These are phyloP conservation scores for Petromus typicus DNA, from an alignment of 2,113 vertebrate genomes.

Conservation along the genomic window DNA sequence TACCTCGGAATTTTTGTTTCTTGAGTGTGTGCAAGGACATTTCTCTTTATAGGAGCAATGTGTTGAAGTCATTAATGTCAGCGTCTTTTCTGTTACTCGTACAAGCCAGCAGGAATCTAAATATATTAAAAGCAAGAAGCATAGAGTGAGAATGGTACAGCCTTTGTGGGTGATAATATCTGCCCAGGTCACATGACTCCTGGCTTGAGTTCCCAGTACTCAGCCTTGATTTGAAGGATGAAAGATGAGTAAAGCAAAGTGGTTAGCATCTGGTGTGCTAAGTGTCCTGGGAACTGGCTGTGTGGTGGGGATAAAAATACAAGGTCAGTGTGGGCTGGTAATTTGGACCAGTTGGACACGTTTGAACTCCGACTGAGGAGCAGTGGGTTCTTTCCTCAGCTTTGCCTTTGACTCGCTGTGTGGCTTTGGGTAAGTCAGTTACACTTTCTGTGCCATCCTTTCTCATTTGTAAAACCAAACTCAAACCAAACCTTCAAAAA, in stretches of 20 bases:
- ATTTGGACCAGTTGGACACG: background rate
- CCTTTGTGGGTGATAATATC: background rate
- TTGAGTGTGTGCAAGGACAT: constrained; percentile 11
- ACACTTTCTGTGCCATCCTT: constrained; percentile 80
- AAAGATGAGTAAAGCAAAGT: background rate
- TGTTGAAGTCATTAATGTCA: constrained; percentile 5
- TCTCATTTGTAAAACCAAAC: constrained; percentile 76
- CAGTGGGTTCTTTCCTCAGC: constrained; percentile 83
- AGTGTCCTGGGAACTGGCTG: background rate
- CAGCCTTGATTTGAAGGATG: background rate
- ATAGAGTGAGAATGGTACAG: background rate
- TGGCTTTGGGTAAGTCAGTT: constrained; percentile 83
- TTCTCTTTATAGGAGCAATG: background rate
- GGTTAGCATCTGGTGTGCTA: background rate
- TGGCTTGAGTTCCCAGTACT: background rate
- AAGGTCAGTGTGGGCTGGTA: constrained; percentile 18
- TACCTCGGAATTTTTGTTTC: background rate
- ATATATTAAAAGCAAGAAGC: constrained; percentile 10
- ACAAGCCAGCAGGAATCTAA: constrained; percentile 21
- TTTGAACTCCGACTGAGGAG: constrained; percentile 76
- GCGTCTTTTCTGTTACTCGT: background rate
- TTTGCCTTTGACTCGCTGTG: constrained; percentile 83
- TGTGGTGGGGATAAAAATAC: background rate
- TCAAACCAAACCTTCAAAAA: constrained; percentile 81
- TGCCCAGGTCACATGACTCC: background rate